Percentiles rank a stretch among this genome's conserved stretches.
These are phyloP conservation scores for Lampris megalopsis DNA, from an alignment of 2,113 vertebrate species.

Conservation along the genomic window DNA sequence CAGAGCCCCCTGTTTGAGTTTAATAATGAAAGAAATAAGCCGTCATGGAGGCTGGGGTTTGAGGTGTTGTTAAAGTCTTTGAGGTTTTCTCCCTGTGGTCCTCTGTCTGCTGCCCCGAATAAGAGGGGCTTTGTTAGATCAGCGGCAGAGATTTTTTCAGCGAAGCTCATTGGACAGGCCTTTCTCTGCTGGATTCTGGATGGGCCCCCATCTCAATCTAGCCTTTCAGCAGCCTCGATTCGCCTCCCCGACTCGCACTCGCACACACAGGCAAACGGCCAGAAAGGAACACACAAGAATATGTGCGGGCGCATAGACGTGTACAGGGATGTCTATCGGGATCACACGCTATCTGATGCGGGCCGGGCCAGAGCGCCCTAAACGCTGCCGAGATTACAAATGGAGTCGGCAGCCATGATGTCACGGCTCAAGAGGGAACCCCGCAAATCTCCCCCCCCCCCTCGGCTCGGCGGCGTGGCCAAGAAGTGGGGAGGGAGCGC, in stretches of 20 bases:
- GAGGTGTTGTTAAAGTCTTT: conserved; percentile 81
- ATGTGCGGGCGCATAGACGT: conserved; percentile 20
- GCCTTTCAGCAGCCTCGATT: conserved; percentile 46
- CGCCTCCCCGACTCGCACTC: conserved; percentile 34
- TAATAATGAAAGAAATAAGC: conserved; percentile 77
- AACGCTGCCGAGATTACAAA: conserved; percentile 40
- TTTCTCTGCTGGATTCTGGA: conserved; percentile 57
- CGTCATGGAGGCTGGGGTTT: conserved; percentile 73
- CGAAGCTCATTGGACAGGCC: conserved; percentile 66
- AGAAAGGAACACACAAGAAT: conserved; percentile 28
- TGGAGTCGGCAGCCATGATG: conserved; percentile 33
- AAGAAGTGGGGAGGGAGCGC: conserved; percentile 10
- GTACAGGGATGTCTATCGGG: conserved; percentile 1
- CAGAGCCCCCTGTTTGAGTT: conserved; percentile 73
- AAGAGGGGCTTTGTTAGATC: conserved; percentile 77
- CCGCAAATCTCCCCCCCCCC: conserved; percentile 39
- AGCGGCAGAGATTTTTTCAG: conserved; percentile 60
- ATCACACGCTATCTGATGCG: conserved; percentile 20
- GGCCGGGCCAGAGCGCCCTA: not conserved
- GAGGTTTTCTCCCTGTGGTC: conserved; percentile 78
- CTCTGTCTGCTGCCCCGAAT: conserved; percentile 75
- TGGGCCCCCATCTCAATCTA: conserved; percentile 28
- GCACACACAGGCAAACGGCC: conserved; percentile 49
- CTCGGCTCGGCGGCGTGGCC: conserved; percentile 2
- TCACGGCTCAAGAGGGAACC: conserved; percentile 50